phyloP scores from a whole-genome alignment of 2,113 vertebrate genomes.

The Dicaeum eximium region DNA sequence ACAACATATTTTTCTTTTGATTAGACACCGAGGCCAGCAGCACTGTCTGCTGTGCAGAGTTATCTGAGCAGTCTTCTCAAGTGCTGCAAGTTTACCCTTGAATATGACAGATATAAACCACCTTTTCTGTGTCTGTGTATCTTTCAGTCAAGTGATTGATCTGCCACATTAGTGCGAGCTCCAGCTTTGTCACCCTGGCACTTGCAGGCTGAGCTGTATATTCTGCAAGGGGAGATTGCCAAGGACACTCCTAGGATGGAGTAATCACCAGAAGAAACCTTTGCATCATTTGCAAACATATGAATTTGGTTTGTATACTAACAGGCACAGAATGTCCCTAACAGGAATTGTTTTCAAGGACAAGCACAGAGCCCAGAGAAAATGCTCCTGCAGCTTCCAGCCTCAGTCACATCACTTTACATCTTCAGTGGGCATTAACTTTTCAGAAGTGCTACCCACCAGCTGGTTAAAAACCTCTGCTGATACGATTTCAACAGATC shows the following conservation, averaged over 20 bases:
- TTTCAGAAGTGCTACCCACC: neutral
- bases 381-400: neutral
- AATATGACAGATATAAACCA: slow-evolving; percentile 67
- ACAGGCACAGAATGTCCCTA: neutral
- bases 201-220: neutral
- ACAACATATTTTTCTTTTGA: slow-evolving; percentile 65
- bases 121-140: slow-evolving; percentile 52
- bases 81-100: slow-evolving; percentile 68
- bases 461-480: neutral
- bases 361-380: neutral
- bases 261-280: neutral
- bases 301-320: neutral
- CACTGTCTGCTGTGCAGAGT: slow-evolving; percentile 55
- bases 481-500: neutral
- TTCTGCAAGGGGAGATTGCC: neutral
- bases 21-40: slow-evolving; percentile 46
- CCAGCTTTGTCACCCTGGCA: slow-evolving; percentile 23
- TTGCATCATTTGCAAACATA: neutral
- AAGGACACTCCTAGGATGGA: slow-evolving; percentile 15
- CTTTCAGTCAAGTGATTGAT: slow-evolving; percentile 65
- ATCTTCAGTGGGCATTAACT: neutral
- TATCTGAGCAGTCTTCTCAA: slow-evolving; percentile 8
- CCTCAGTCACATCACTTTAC: neutral
- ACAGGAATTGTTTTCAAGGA: neutral
- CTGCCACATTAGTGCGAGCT: slow-evolving; percentile 9